Percentiles rank a stretch among this genome's conserved stretches.
These are phyloP conservation scores for Prunella fulvescens DNA, from an alignment of 2,113 vertebrate genomes.

Conservation along the genomic window DNA sequence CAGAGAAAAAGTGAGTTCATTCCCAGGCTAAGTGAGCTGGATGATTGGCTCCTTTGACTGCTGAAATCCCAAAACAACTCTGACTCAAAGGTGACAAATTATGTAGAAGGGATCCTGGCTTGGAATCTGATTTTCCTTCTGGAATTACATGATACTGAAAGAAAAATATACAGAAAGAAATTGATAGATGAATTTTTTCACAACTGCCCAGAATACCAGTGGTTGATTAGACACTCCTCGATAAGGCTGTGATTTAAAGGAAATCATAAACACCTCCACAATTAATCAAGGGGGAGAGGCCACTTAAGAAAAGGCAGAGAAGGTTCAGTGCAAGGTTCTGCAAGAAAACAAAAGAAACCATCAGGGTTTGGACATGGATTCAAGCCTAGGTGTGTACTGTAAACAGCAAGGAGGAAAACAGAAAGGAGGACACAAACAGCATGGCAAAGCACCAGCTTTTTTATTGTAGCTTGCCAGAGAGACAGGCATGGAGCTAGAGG, in stretches of 20 bases:
- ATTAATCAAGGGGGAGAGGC: neutral
- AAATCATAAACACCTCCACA: neutral
- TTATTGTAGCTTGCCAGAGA: neutral
- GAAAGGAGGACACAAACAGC: neutral
- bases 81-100: neutral
- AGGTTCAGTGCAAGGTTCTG: neutral
- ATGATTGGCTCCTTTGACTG: neutral
- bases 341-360: neutral
- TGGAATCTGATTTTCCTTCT: neutral
- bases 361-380: neutral
- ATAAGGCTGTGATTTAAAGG: neutral
- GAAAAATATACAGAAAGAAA: neutral
- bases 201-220: neutral
- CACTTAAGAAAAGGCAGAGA: neutral
- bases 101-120: neutral
- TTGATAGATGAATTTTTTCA: neutral
- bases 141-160: neutral
- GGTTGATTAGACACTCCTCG: neutral
- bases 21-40: neutral
- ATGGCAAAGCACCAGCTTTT: neutral
- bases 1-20: neutral
- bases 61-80: neutral
- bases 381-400: neutral
- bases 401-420: neutral
- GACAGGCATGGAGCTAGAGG: neutral